Percentiles rank a stretch among this genome's conserved stretches.
Evolutionary conservation across 2,888 invertebrate species (phyloP).

Genomic region (Rhimphoctona megacephalus): DNA sequence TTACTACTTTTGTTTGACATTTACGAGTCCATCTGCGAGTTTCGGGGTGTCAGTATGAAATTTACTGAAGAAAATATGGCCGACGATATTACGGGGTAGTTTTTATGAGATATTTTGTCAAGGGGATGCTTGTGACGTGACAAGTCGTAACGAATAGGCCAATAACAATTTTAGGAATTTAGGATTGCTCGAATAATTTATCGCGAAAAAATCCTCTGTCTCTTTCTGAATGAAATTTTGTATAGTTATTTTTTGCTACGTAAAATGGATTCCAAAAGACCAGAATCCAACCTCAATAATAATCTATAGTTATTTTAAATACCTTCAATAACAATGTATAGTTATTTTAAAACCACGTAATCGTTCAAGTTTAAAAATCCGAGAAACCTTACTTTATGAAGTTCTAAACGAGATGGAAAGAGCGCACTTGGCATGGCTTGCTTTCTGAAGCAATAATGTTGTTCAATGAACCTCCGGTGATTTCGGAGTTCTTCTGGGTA

Average conservation of each 20-base stretch:
- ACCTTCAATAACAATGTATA: background rate
- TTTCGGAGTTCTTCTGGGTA: conserved; percentile 48
- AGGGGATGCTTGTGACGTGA: background rate
- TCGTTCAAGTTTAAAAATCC: background rate
- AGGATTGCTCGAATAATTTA: background rate
- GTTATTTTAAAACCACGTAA: background rate
- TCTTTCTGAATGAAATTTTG: background rate
- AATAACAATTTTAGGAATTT: background rate
- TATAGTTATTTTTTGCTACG: background rate
- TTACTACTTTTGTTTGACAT: conserved; percentile 13
- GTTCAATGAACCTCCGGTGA: conserved; percentile 50
- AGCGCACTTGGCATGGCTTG: conserved; percentile 26
- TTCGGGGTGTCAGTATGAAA: background rate
- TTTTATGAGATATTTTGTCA: background rate
- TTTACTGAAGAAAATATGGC: background rate
- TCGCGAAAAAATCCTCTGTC: background rate
- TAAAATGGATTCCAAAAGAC: background rate
- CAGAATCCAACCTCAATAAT: background rate
- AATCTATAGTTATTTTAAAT: too few relatives aligned
- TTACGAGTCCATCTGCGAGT: background rate
- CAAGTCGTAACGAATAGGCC: background rate
- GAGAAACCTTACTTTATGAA: background rate
- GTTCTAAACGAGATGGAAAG: background rate
- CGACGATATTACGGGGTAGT: background rate
- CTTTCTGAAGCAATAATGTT: conserved; percentile 51